Percentiles rank a stretch among this genome's conserved stretches.
These are phyloP conservation scores for Scolanthus callimorphus DNA, from an alignment of 92 coral and sea anemone genomes.

Conservation along the genomic window DNA sequence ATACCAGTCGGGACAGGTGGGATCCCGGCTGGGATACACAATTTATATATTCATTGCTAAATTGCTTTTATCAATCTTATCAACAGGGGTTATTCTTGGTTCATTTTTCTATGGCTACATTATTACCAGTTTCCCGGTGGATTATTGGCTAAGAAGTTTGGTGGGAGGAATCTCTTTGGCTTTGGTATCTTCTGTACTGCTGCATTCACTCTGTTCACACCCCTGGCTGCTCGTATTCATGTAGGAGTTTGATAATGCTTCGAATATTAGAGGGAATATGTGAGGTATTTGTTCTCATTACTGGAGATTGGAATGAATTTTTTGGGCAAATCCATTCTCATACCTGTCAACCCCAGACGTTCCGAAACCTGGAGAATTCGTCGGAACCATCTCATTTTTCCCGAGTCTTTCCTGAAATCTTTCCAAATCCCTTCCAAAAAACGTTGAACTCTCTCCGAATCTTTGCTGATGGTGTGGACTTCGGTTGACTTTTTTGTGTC, in stretches of 20 bases:
- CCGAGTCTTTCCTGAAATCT: no score
- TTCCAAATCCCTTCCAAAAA: no score
- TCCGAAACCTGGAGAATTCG: no score
- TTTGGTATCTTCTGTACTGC: slow-evolving; percentile 77
- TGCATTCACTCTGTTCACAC: slow-evolving; percentile 76
- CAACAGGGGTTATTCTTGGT: slow-evolving; percentile 73
- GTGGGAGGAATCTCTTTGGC: slow-evolving; percentile 95
- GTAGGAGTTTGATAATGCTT: slow-evolving; percentile 67
- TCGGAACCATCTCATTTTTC: no score
- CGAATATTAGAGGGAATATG: slow-evolving; percentile 79
- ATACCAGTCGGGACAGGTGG: no score
- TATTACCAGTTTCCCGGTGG: slow-evolving; percentile 95
- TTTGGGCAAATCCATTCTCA: no score
- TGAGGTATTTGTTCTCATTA: slow-evolving; percentile 54
- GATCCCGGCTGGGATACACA: no score
- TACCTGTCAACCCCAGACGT: no score
- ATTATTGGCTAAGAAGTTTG: slow-evolving; percentile 73
- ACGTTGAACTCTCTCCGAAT: no score
- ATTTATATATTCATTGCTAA: not conserved
- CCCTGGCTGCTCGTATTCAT: slow-evolving; percentile 65
- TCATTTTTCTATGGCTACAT: slow-evolving; percentile 95
- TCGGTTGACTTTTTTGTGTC: no score
- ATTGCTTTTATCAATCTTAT: not conserved
- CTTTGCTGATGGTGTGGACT: no score
- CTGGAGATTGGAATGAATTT: no score